These are phyloP conservation scores for Rousettus leschenaultii DNA, from an alignment of 2,113 vertebrate species.

Conservation along the genomic window DNA sequence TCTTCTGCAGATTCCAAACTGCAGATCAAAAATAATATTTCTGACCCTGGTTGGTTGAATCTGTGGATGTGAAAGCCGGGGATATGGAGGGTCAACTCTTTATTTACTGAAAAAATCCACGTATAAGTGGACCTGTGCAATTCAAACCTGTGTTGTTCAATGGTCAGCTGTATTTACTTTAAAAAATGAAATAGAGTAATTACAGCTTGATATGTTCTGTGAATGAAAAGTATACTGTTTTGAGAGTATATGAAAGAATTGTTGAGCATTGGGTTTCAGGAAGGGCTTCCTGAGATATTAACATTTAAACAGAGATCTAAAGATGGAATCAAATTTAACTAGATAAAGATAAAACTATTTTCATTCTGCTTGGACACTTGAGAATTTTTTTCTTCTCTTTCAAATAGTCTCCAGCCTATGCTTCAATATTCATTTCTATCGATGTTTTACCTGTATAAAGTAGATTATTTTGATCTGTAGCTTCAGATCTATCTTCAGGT, in stretches of 20 bases:
- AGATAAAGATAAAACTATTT: not conserved
- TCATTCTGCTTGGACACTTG: not conserved
- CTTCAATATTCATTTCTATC: not conserved
- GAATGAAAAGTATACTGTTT: slow-evolving; percentile 1
- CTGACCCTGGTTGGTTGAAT: not conserved
- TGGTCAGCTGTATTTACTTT: not conserved
- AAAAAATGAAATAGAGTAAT: not conserved
- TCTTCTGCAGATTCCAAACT: not conserved
- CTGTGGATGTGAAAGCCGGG: not conserved
- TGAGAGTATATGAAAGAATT: not conserved
- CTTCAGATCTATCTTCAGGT: not conserved
- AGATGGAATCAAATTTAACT: not conserved
- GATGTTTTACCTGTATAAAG: not conserved
- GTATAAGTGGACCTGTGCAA: not conserved
- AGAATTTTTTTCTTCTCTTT: not conserved
- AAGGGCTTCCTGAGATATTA: not conserved
- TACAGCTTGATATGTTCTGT: not conserved
- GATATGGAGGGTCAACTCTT: too few species aligned
- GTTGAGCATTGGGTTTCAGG: not conserved
- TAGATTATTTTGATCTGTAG: not conserved
- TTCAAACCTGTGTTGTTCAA: not conserved
- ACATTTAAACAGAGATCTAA: not conserved
- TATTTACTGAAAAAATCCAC: not conserved
- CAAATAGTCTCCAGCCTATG: not conserved
- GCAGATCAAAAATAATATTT: not conserved